Percentiles rank a stretch among this genome's conserved stretches.
These are phyloP conservation scores for Plectropomus leopardus DNA, from an alignment of 2,113 vertebrate species.

Conservation along the genomic window DNA sequence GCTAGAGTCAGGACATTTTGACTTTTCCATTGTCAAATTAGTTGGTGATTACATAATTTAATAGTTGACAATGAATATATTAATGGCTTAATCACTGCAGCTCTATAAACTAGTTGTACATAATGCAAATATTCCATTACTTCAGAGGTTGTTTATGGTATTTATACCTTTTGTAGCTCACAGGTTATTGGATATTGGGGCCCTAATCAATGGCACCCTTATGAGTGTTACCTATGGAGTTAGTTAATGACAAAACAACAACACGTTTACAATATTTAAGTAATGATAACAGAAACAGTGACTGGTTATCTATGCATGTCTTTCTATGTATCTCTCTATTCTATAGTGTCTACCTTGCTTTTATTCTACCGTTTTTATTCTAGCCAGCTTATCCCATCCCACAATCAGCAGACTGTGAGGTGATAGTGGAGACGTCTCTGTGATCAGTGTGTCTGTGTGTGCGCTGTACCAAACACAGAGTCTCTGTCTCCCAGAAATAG, in stretches of 20 bases:
- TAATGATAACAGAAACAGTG: background rate
- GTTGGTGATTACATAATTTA: too few relatives aligned
- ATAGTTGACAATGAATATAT: too few relatives aligned
- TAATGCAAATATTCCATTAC: background rate
- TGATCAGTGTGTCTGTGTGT: conserved; percentile 36
- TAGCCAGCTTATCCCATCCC: conserved; percentile 5
- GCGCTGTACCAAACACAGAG: conserved; percentile 55
- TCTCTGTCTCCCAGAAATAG: conserved; percentile 55
- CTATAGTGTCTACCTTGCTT: conserved; percentile 14
- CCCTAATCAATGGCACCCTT: background rate
- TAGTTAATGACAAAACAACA: background rate
- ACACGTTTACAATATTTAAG: background rate
- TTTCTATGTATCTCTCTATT: background rate
- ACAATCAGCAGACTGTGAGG: conserved; percentile 40
- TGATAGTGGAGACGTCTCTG: conserved; percentile 66
- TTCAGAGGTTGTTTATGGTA: background rate
- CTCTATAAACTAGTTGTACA: background rate
- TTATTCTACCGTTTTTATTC: conserved; percentile 1
- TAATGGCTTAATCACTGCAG: too few relatives aligned
- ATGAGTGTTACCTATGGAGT: background rate
- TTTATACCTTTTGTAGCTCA: background rate
- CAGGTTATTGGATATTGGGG: background rate
- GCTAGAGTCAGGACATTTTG: too few relatives aligned
- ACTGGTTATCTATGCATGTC: background rate
- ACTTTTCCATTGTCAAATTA: too few relatives aligned